Evolutionary conservation across 2,113 vertebrate genomes (phyloP).

Genomic region (Camelus bactrianus): DNA sequence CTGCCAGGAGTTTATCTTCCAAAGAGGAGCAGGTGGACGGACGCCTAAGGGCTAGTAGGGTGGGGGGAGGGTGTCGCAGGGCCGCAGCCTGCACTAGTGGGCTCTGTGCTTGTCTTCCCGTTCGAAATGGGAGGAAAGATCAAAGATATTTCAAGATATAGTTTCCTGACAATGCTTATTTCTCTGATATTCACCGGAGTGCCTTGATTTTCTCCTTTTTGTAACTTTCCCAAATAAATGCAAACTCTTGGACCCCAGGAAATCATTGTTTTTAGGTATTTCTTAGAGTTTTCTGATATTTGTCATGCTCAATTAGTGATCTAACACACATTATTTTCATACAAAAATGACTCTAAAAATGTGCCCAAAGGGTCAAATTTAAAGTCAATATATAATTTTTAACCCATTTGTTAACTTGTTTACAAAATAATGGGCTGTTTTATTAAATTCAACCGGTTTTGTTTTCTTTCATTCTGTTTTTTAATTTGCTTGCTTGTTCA

Average conservation of each 20-base stretch:
- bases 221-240: neutral
- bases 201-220: neutral
- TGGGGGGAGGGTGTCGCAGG: no score
- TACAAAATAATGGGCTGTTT: neutral
- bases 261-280: neutral
- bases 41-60: no score
- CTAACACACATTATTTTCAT: neutral
- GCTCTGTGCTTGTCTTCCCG: neutral
- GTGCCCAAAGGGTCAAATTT: neutral
- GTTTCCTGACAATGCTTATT: neutral
- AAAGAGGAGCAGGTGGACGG: no score
- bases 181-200: neutral
- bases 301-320: neutral
- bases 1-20: no score
- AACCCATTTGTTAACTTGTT: neutral
- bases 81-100: no score
- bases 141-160: neutral
- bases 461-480: neutral
- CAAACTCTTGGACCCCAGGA: neutral
- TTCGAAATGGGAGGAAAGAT: neutral
- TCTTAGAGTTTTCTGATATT: neutral
- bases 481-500: neutral
- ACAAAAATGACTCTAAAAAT: neutral
- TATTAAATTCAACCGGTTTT: neutral
- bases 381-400: neutral